Evolutionary conservation across 2,113 vertebrate species (phyloP).

Genomic region (Lontra canadensis): DNA sequence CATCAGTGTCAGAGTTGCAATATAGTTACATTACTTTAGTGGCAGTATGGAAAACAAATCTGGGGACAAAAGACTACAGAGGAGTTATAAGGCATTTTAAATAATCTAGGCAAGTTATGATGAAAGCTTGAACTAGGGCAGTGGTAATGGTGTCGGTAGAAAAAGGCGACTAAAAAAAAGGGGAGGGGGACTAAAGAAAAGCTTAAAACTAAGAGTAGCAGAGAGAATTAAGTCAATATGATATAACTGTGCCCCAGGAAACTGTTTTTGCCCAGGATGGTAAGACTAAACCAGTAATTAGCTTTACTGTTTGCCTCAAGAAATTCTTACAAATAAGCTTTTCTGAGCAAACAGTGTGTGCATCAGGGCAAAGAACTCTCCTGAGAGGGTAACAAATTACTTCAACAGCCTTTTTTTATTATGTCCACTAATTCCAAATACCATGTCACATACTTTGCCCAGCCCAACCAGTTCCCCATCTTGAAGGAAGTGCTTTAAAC

Average conservation of each 20-base stretch:
- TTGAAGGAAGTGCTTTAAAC: not conserved
- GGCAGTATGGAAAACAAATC: not conserved
- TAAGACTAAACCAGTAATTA: not conserved
- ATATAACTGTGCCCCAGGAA: not conserved
- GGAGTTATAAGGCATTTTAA: not conserved
- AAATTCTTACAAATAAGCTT: conserved; percentile 9
- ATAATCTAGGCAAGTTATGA: not conserved
- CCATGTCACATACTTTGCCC: not conserved
- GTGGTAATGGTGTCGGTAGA: not conserved
- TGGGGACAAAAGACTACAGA: not conserved
- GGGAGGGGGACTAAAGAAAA: not conserved
- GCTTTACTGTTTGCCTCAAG: not conserved
- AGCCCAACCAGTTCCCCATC: not conserved
- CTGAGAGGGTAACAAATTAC: not conserved
- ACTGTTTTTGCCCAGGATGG: not conserved
- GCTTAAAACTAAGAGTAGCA: not conserved
- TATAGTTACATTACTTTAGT: not conserved
- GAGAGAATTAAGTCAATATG: not conserved
- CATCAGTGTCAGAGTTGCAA: not conserved
- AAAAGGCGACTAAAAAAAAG: not conserved
- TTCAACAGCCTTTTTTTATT: not conserved
- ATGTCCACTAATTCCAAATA: not conserved
- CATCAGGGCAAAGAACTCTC: not conserved
- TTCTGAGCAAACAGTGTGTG: not conserved
- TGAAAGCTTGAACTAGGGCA: not conserved